Evolutionary conservation across 64 coral and sea anemone species (phyloP), one percentile per base, ranked within the genome.

Genomic region (Montipora foliosa): DNA sequence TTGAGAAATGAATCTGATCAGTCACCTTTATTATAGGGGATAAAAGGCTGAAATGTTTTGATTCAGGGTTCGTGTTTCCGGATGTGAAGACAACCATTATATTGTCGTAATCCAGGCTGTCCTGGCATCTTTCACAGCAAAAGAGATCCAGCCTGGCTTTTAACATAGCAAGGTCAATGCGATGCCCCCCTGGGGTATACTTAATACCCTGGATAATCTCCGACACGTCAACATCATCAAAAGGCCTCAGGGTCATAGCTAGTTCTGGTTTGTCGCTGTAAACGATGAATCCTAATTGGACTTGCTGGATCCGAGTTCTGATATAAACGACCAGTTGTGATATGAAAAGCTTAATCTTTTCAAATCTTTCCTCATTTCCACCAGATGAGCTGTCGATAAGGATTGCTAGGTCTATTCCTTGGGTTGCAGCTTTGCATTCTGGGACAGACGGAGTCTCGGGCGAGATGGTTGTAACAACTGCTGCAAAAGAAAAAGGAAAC

Each of bases 131-230:
- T 44, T 68, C 81, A 37, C 37, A 29, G 45, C 81, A 84, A 59
- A 84, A 84, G 8, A 84, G 62, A 60, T 84, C 44, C 22, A 29
- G 13, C 5, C 5, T 69, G 29, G 60, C 61, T 66, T 84, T 45
- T 59, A 84, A 11, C 81, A 84, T 84, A 44, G 81, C 81, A 14
- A 84, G 81, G 44, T 84, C 81, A 6, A 44, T 84, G 15, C 81
- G 60, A 48, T 84, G 81, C 2, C 81, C 81, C 7, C 60, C 81
- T 47, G 60, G 81, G 81, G 67, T 20, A 48, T 84, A 84, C 6
- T 20, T 20, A 7, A 84, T 68, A 0, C 61, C 61, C 7, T 48
- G 8, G 62, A 84, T 69, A 49, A 84, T 62, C 60, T 16, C 11
- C 4, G 15, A n/a, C 0, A 84, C 81, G 62, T 84, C 45, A 6